Percentiles rank a stretch among this genome's conserved stretches.
Evolutionary conservation across 2,797 vertebrate species (phyloP).

Genomic region (Taeniopygia guttata): DNA sequence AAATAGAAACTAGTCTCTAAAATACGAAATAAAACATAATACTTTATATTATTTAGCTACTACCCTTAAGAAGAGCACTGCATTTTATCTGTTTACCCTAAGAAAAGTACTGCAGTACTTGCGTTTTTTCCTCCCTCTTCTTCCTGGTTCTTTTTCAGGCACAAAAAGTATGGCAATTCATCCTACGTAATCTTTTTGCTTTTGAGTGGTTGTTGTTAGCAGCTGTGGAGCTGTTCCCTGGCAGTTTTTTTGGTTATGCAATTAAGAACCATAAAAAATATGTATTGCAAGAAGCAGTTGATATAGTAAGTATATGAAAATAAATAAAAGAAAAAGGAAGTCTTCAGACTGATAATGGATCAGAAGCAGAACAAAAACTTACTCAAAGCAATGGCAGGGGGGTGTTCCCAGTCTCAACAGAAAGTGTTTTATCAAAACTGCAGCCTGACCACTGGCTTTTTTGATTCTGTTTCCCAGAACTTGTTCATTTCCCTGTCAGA

Average conservation of each 20-base stretch:
- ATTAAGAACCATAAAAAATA: neutral
- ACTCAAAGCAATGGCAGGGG: neutral
- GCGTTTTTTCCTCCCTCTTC: neutral
- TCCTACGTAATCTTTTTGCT: neutral
- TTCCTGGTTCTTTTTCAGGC: neutral
- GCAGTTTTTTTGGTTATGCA: neutral
- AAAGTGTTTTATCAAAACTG: neutral
- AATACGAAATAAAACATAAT: neutral
- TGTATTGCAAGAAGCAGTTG: neutral
- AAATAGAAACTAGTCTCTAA: neutral
- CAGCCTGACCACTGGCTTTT: neutral
- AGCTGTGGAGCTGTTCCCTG: neutral
- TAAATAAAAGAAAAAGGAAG: neutral
- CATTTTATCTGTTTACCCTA: neutral
- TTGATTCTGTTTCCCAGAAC: neutral
- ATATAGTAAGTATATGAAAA: neutral
- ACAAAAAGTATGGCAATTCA: neutral
- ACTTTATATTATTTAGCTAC: neutral
- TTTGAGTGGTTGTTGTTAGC: neutral
- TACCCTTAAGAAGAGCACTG: neutral
- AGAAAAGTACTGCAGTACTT: neutral
- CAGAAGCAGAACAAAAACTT: neutral
- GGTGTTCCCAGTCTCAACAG: neutral
- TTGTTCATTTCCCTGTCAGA: neutral
- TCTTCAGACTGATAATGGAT: neutral